phyloP scores from a whole-genome alignment of 2,888 invertebrate species.

The Chironomus riparius region DNA sequence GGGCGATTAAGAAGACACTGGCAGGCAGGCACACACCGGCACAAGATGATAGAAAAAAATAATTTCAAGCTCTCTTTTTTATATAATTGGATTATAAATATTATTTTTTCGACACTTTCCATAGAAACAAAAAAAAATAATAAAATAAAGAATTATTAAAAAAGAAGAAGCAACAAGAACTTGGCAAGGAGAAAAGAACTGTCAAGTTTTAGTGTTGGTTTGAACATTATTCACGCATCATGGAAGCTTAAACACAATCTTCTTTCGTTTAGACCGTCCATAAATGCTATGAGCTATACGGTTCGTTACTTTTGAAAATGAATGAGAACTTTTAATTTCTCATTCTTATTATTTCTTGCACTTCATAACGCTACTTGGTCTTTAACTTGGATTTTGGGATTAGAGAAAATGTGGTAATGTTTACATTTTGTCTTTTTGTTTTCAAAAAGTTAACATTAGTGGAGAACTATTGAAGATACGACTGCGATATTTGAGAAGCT shows the following conservation, averaged over 20 bases:
- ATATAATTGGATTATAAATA: constrained; percentile 27
- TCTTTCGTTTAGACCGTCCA: not conserved
- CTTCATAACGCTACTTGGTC: too few relatives aligned
- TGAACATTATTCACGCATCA: constrained; percentile 26
- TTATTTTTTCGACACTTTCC: constrained; percentile 26
- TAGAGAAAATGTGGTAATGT: not conserved
- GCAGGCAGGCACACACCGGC: not conserved
- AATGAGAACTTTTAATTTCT: not conserved
- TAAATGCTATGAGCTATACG: not conserved
- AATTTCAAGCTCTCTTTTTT: not conserved
- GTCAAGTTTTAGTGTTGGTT: constrained; percentile 26
- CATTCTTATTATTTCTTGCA: not conserved
- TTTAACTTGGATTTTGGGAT: too few relatives aligned
- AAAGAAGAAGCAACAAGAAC: not conserved
- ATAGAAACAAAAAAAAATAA: not conserved
- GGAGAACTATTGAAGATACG: too few relatives aligned
- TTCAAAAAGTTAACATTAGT: not conserved
- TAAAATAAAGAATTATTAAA: too few relatives aligned
- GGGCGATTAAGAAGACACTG: constrained; percentile 10
- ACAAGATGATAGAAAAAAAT: not conserved
- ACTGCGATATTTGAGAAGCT: too few relatives aligned
- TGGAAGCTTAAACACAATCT: constrained; percentile 23
- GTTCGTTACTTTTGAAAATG: constrained; percentile 6
- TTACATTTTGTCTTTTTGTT: not conserved
- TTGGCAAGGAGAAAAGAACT: not conserved